A percentile compares a stretch with the other conserved stretches of the same genome.
Evolutionary conservation across 2,888 invertebrate genomes (phyloP).

Genomic region (Oligia fasciuncula): DNA sequence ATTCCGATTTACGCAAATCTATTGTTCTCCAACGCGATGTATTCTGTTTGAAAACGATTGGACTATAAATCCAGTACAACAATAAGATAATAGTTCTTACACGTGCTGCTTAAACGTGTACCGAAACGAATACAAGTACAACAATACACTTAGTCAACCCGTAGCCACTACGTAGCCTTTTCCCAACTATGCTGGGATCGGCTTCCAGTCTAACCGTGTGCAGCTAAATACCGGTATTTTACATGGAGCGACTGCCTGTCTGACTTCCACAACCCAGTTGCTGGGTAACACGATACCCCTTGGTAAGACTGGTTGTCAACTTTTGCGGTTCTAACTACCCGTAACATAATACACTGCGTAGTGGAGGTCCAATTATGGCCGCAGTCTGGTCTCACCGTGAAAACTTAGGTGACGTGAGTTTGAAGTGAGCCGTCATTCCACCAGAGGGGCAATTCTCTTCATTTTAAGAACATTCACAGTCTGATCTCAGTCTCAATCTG

Average conservation of each 20-base stretch:
- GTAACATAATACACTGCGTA: background rate
- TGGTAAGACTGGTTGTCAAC: too few relatives aligned
- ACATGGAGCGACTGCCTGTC: too few relatives aligned
- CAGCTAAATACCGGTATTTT: too few relatives aligned
- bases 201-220: too few relatives aligned
- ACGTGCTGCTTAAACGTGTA: conserved; percentile 5
- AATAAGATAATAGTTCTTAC: conserved; percentile 14
- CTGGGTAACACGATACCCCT: too few relatives aligned
- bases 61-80: background rate
- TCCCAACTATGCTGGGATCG: too few relatives aligned
- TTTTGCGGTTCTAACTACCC: too few relatives aligned
- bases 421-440: too few relatives aligned
- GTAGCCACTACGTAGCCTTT: background rate
- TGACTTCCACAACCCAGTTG: too few relatives aligned
- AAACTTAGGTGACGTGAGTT: background rate
- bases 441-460: too few relatives aligned
- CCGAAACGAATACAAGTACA: background rate
- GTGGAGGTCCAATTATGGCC: background rate
- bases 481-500: too few relatives aligned
- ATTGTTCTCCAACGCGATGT: conserved; percentile 16
- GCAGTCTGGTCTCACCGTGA: background rate
- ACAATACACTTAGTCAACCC: background rate
- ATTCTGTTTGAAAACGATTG: conserved; percentile 17
- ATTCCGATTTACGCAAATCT: conserved; percentile 11
- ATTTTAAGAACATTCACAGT: too few relatives aligned